A percentile compares a stretch with the other conserved stretches of the same genome.
Evolutionary conservation across 53 echinoderm and acorn worm species (phyloP).

Genomic region (Holothuria leucospilota): DNA sequence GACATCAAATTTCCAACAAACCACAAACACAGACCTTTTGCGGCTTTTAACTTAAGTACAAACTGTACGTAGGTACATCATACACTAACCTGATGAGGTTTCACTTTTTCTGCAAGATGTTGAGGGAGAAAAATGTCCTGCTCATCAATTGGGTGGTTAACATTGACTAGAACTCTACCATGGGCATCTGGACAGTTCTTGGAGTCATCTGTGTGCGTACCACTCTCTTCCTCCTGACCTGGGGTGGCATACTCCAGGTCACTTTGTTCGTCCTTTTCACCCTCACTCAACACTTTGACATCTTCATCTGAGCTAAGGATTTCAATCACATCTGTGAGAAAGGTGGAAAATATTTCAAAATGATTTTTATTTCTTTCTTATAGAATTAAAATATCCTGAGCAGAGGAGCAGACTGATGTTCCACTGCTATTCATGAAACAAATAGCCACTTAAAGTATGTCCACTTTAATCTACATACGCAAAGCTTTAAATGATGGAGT

Average conservation of each 20-base stretch:
- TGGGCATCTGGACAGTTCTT: slow-evolving; percentile 77
- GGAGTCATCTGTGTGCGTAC: slow-evolving; percentile 88
- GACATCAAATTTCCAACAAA: no score
- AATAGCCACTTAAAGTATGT: no score
- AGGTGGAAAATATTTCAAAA: background rate
- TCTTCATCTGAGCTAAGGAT: slow-evolving; percentile 94
- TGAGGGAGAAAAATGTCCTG: slow-evolving; percentile 81
- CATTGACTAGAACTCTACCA: slow-evolving; percentile 89
- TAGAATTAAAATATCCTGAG: no score
- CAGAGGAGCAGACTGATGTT: no score
- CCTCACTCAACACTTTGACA: slow-evolving; percentile 83
- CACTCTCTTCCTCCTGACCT: slow-evolving; percentile 65
- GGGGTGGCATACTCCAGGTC: slow-evolving; percentile 35
- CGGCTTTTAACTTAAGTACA: no score
- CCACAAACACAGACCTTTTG: no score
- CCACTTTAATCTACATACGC: no score
- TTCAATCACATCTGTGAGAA: slow-evolving; percentile 68
- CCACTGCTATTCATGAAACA: no score
- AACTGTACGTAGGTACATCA: no score
- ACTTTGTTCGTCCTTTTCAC: slow-evolving; percentile 61
- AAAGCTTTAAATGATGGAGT: no score
- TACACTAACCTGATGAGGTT: slow-evolving; percentile 83
- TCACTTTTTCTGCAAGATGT: slow-evolving; percentile 69
- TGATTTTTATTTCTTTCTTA: no score
- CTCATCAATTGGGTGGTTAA: slow-evolving; percentile 82